Evolutionary conservation across 2,888 invertebrate genomes (phyloP).

Genomic region (Sepiola atlantica): DNA sequence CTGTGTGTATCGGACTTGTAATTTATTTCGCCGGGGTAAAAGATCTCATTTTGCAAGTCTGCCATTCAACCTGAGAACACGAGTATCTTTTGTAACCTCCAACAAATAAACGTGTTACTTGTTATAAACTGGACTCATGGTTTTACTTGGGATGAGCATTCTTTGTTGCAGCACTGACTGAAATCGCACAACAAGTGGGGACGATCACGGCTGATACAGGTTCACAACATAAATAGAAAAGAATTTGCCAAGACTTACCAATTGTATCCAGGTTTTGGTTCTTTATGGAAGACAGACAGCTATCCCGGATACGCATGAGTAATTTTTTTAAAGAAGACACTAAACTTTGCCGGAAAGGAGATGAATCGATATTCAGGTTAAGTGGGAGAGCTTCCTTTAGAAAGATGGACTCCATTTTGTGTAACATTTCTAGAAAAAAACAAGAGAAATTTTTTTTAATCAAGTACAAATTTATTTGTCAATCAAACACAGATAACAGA

Average conservation of each 20-base stretch:
- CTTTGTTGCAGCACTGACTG: neutral
- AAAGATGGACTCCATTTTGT: slow-evolving; percentile 60
- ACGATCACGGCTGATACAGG: too few relatives aligned
- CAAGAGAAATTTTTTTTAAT: slow-evolving; percentile 49
- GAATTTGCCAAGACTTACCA: slow-evolving; percentile 5
- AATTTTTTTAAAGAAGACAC: slow-evolving; percentile 65
- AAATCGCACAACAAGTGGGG: too few relatives aligned
- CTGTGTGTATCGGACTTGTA: too few relatives aligned
- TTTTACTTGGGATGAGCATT: too few relatives aligned
- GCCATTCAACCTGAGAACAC: too few relatives aligned
- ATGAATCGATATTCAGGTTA: slow-evolving; percentile 72
- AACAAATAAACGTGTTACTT: too few relatives aligned
- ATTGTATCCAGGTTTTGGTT: slow-evolving; percentile 44
- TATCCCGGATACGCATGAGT: slow-evolving; percentile 69
- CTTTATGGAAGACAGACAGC: slow-evolving; percentile 63
- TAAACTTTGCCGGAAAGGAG: slow-evolving; percentile 72
- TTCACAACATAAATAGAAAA: neutral
- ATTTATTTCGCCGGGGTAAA: too few relatives aligned
- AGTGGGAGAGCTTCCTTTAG: slow-evolving; percentile 63
- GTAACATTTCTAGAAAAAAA: slow-evolving; percentile 60
- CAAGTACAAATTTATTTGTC: neutral
- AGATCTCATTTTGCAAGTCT: too few relatives aligned
- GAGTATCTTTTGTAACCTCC: too few relatives aligned
- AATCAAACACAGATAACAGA: too few relatives aligned
- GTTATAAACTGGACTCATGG: too few relatives aligned